phyloP scores from a whole-genome alignment of 2,797 vertebrate genomes.

The Valencia hispanica region DNA sequence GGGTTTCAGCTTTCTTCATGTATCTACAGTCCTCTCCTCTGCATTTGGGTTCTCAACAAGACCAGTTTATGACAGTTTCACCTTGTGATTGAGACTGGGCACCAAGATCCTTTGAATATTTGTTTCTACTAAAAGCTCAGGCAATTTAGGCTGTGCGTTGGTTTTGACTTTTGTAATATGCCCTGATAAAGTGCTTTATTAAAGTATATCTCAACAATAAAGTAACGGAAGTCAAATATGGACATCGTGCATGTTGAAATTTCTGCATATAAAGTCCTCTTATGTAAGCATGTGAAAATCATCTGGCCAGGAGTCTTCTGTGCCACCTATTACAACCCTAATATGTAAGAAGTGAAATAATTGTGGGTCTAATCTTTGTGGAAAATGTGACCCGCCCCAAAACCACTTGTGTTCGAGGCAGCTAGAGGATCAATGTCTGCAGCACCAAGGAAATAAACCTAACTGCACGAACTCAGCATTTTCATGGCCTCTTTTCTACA shows the following conservation, averaged over 20 bases:
- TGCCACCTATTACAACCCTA: conserved; percentile 53
- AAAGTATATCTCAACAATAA: neutral
- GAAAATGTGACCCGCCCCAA: conserved; percentile 76
- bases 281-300: conserved; percentile 71
- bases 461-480: conserved; percentile 15
- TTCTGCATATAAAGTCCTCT: conserved; percentile 39
- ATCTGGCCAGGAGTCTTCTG: conserved; percentile 73
- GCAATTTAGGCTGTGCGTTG: neutral
- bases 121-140: conserved; percentile 11
- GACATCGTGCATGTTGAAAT: neutral
- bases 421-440: conserved; percentile 49
- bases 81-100: conserved; percentile 6
- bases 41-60: no score
- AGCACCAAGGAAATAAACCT: conserved; percentile 46
- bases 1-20: neutral
- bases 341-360: conserved; percentile 43
- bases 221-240: neutral
- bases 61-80: no score
- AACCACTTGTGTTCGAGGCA: conserved; percentile 27
- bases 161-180: neutral
- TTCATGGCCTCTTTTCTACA: conserved; percentile 28
- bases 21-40: neutral
- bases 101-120: conserved; percentile 57
- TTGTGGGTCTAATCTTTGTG: conserved; percentile 67
- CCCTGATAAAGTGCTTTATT: neutral